Base-by-base conservation (phyloP, 2,888 invertebrate genomes). In the Tortricodes alternella region DNA sequence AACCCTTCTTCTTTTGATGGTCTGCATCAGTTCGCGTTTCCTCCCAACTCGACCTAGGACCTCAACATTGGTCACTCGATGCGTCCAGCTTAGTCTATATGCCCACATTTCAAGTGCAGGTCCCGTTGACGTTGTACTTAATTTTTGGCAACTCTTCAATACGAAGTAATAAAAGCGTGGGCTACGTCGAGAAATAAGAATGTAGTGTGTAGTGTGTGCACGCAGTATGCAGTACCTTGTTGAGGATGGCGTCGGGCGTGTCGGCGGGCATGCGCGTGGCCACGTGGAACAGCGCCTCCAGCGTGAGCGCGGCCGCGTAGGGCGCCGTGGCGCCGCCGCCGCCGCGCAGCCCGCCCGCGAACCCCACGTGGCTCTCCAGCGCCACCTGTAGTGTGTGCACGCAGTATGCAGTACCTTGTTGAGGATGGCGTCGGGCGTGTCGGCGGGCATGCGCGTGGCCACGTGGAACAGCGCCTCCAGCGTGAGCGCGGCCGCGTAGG, bases 381-480 rank as follows among this genome's bases (percentile, higher is more conserved):
- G 98, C 98, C 58, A 99, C 94, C 93, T n/a, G n/a, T n/a, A n/a
- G n/a, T 21, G 32, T 5, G 1, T 3, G 3, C 9, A 21, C 24
- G 24, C 16, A 21, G 13, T 7, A 38, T 32, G 41, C 0, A 0
- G 61, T 73, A 95, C 95, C 92, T 97, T 97, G 78, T 96, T 96
- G 48, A 97, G 92, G 68, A 97, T 94, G 57, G 96, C 95, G 83
- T 97, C 97, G 1, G 97, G 94, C 43, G 95, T 94, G 72, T 96
- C 96, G 0, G 97, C 96, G 6, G 98, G 97, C 96, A 99, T 98
- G 68, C 98, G 93, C 2, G 99, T 99, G 51, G 99, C 97, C 44
- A 99, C 99, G 86, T 99, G 99, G 89, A 98, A 99, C 65, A 99
- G 94, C 51, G 97, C 96, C 91, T 99, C 99, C 2, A 96, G 92